Evolutionary conservation across 53 echinoderm and acorn worm species (phyloP).

Genomic region (Mesocentrotus franciscanus): DNA sequence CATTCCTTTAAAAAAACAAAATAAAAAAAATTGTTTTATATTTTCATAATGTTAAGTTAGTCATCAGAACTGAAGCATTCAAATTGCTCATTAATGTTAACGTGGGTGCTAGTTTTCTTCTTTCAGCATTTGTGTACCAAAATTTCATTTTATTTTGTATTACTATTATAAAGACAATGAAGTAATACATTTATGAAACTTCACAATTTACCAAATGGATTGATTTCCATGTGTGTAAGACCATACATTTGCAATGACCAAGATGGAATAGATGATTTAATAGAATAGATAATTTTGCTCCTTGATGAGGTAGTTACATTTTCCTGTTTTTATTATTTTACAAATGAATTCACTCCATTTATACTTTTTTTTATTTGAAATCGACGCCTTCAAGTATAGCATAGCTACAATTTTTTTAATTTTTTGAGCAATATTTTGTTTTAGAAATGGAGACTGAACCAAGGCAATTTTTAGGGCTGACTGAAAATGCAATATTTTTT

Average conservation of each 20-base stretch:
- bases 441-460: not conserved
- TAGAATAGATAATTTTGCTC: not conserved
- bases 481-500: constrained; percentile 30
- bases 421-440: not conserved
- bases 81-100: not conserved
- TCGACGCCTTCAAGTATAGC: not conserved
- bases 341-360: not conserved
- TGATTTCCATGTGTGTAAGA: not conserved
- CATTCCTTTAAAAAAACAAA: not conserved
- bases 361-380: not conserved
- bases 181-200: not conserved
- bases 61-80: not conserved
- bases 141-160: not conserved
- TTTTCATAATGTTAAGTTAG: not conserved
- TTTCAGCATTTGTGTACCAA: not conserved
- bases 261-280: not conserved
- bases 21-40: not conserved
- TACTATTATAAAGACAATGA: not conserved
- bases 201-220: not conserved
- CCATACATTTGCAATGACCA: not conserved
- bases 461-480: not conserved
- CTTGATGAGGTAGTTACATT: not conserved
- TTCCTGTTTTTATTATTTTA: not conserved
- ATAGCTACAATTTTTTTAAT: not conserved
- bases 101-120: constrained; percentile 9